Conservation (phyloP, 30 jellyfish, hydroid and myxozoan species). For the Turritopsis rubra region DNA sequence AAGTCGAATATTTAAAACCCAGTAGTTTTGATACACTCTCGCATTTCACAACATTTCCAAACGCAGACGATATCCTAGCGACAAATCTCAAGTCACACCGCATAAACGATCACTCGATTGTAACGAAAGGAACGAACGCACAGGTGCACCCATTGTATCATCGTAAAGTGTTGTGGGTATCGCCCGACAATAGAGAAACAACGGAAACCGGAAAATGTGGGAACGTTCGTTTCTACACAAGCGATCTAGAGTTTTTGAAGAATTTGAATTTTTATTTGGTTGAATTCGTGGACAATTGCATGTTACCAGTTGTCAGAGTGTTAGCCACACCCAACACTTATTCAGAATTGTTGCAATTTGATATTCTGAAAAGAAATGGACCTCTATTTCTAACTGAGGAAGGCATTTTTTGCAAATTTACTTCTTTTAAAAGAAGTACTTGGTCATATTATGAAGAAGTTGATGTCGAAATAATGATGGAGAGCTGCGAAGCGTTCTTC, state of each 20-base stretch:
- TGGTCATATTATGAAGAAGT: slow-evolving; percentile 1
- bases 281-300: background rate
- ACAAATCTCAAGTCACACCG: background rate
- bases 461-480: background rate
- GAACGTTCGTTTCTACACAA: slow-evolving; percentile 1
- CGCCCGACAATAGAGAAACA: background rate
- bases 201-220: background rate
- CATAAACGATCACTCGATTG: background rate
- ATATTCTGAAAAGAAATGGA: background rate
- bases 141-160: background rate
- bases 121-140: background rate
- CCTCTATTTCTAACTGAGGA: background rate
- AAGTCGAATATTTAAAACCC: background rate
- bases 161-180: background rate
- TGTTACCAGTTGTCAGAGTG: background rate
- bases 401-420: background rate
- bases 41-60: background rate
- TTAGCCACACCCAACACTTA: background rate
- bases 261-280: background rate
- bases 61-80: background rate
- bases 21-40: background rate
- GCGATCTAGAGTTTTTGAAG: background rate
- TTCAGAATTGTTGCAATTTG: background rate
- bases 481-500: background rate
- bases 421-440: background rate